A percentile compares a stretch with the other conserved stretches of the same genome.
These are phyloP conservation scores for Dryobates pubescens DNA, from an alignment of 2,797 vertebrate genomes.

Conservation along the genomic window DNA sequence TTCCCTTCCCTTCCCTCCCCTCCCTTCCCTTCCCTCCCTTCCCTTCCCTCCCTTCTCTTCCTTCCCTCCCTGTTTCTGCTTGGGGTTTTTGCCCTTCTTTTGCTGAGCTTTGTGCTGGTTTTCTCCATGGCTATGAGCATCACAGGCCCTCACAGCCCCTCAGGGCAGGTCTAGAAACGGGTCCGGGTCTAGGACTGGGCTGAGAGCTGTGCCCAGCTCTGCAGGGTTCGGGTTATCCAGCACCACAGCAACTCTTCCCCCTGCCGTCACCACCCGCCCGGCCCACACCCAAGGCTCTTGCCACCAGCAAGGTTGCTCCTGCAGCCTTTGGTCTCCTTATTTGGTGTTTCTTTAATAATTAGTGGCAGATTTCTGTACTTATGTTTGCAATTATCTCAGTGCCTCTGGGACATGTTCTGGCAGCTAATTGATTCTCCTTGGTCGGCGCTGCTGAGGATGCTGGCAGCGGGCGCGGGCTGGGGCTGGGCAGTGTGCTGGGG, in stretches of 20 bases:
- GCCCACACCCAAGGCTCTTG: fast-evolving
- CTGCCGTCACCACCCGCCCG: not conserved
- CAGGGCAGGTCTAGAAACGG: no score
- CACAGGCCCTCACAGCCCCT: not conserved
- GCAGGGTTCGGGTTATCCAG: not conserved
- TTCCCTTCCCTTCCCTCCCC: no score
- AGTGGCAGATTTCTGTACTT: constrained; percentile 46
- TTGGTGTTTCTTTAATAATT: constrained; percentile 56
- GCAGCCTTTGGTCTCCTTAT: not conserved
- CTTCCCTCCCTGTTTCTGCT: no score
- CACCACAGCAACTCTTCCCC: not conserved
- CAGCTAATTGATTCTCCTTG: constrained; percentile 47
- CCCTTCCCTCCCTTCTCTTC: no score
- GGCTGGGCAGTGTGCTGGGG: not conserved
- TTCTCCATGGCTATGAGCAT: fast-evolving
- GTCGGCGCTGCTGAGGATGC: not conserved
- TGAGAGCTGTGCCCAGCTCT: not conserved
- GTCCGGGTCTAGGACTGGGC: not conserved
- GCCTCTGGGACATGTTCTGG: constrained; percentile 45
- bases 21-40: no score
- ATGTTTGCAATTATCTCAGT: constrained; percentile 57
- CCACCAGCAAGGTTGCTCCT: not conserved
- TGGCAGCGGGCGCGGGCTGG: not conserved
- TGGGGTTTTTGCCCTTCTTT: no score
- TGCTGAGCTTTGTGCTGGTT: not conserved